These are phyloP conservation scores for Tretioscincus oriximinensis DNA, from an alignment of 2,113 vertebrate genomes.

Conservation along the genomic window DNA sequence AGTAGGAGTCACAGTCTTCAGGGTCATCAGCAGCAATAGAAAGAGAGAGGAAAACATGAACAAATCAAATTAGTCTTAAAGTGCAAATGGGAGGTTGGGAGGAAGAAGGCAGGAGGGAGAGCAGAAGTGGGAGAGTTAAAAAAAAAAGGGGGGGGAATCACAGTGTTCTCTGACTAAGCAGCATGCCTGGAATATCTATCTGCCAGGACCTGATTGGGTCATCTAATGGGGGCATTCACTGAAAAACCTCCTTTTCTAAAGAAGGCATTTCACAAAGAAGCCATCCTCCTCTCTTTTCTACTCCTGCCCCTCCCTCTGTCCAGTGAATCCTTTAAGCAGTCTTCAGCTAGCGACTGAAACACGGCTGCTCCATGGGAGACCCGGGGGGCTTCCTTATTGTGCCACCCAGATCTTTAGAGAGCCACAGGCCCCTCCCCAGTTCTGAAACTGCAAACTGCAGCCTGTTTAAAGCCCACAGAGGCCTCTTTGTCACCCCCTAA, in stretches of 20 bases:
- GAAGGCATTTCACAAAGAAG: constrained; percentile 69
- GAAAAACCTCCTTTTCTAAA: constrained; percentile 65
- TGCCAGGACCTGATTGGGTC: constrained; percentile 68
- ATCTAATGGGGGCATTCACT: constrained; percentile 67
- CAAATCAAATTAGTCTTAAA: constrained; percentile 67
- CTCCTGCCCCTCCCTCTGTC: constrained; percentile 25
- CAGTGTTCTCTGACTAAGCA: constrained; percentile 66
- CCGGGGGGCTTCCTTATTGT: constrained; percentile 66
- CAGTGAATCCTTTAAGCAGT: constrained; percentile 56
- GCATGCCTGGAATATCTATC: constrained; percentile 70
- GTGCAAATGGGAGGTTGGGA: constrained; percentile 59
- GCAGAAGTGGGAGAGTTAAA: neutral
- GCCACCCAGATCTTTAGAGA: constrained; percentile 78
- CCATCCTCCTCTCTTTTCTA: constrained; percentile 42
- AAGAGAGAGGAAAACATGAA: constrained; percentile 65
- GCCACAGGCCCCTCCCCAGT: constrained; percentile 63
- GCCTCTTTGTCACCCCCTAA: constrained; percentile 72
- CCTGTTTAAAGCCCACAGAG: constrained; percentile 75
- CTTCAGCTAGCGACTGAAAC: constrained; percentile 50
- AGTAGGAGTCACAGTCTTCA: constrained; percentile 95
- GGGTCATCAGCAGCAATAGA: constrained; percentile 38
- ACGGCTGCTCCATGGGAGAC: constrained; percentile 67
- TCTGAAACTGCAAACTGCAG: constrained; percentile 73
- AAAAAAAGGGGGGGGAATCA: constrained; percentile 35
- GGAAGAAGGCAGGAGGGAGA: neutral